Evolutionary conservation across 2,888 invertebrate species (phyloP).

Genomic region (Nebria salina): DNA sequence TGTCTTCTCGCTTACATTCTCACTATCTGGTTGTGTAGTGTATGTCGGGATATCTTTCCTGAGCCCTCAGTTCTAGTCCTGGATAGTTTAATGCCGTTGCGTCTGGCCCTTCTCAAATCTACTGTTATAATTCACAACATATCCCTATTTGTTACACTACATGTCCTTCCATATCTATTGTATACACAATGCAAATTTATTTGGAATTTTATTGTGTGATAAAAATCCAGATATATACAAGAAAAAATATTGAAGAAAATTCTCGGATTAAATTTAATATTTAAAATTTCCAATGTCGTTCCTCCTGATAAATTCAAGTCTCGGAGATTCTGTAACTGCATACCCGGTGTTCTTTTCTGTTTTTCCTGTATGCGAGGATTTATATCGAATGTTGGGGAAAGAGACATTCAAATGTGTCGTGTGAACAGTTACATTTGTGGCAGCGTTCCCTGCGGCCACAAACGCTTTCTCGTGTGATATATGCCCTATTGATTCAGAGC

Average conservation of each 20-base stretch:
- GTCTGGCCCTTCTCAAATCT: constrained; percentile 1
- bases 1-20: neutral
- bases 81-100: neutral
- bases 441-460: neutral
- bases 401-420: constrained; percentile 1
- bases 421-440: constrained; percentile 1
- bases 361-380: neutral
- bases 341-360: neutral
- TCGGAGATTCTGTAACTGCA: neutral
- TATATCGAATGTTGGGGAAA: neutral
- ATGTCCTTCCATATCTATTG: neutral
- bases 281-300: neutral
- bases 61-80: neutral
- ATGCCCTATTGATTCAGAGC: neutral
- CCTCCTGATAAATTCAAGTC: neutral
- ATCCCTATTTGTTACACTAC: neutral
- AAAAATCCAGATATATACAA: neutral
- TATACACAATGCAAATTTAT: neutral
- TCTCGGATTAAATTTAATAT: neutral
- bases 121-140: neutral
- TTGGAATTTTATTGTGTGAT: neutral
- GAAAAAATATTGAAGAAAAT: neutral
- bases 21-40: neutral
- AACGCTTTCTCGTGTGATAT: neutral
- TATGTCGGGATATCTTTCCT: neutral